Evolutionary conservation across 2,113 vertebrate species (phyloP).

Genomic region (Barnardius zonarius): DNA sequence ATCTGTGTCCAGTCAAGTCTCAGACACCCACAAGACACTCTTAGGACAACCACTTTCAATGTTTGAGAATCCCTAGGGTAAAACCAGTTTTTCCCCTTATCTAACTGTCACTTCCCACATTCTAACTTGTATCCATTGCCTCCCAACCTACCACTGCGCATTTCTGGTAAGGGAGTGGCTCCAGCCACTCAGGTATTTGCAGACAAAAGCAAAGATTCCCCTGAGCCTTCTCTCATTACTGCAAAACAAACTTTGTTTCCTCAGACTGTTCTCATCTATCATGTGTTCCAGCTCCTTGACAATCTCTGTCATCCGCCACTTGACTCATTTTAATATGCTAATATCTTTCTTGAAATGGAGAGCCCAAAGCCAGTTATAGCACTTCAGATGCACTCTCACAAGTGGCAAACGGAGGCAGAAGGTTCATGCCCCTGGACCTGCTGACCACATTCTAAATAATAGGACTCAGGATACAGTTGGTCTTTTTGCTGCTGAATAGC

Average conservation of each 20-base stretch:
- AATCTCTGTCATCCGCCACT: background rate
- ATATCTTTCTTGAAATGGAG: background rate
- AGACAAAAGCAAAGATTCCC: background rate
- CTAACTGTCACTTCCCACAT: background rate
- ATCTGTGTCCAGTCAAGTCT: background rate
- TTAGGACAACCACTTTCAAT: background rate
- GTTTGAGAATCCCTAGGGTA: background rate
- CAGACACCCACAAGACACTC: background rate
- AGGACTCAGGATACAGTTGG: background rate
- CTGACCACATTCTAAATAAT: background rate
- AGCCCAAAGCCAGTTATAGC: background rate
- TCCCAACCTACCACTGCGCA: background rate
- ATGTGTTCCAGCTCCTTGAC: background rate
- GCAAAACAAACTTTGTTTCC: background rate
- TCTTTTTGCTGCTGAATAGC: background rate
- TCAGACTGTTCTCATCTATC: background rate
- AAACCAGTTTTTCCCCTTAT: background rate
- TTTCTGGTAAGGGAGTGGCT: background rate
- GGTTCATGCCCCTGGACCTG: background rate
- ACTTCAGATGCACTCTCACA: background rate
- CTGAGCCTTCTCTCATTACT: background rate
- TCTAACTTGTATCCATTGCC: background rate
- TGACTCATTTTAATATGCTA: background rate
- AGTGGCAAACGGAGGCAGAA: background rate
- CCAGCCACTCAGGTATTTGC: background rate